Conservation (phyloP, 2,888 invertebrate genomes). For the Aquatica leii region DNA sequence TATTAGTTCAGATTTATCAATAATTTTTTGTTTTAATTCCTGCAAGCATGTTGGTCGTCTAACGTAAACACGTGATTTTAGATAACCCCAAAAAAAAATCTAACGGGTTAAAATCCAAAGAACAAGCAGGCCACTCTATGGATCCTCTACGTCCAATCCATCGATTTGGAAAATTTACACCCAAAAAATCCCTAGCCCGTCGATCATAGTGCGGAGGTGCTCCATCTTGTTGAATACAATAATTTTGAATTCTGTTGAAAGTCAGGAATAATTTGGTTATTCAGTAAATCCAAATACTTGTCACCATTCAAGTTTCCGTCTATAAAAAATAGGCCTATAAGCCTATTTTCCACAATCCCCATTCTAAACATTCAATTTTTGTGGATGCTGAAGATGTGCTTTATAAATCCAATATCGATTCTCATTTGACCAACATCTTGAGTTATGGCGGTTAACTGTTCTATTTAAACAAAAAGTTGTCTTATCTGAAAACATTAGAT, state of each 20-base stretch:
- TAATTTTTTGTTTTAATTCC: conserved; percentile 6
- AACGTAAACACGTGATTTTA: conserved; percentile 10
- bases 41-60: background rate
- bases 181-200: background rate
- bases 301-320: no score
- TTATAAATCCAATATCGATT: background rate
- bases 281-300: background rate
- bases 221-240: background rate
- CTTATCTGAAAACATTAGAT: background rate
- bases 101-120: background rate
- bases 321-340: background rate
- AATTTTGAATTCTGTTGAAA: background rate
- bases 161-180: background rate
- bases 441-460: background rate
- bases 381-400: background rate
- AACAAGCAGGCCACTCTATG: no score
- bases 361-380: conserved; percentile 4
- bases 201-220: background rate
- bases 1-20: background rate
- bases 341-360: conserved; percentile 5
- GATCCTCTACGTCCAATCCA: background rate
- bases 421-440: background rate
- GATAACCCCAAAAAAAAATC: conserved; percentile 3
- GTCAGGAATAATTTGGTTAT: conserved; percentile 4
- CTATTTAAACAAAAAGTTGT: background rate